A percentile compares a stretch with the other conserved stretches of the same genome.
phyloP scores from a whole-genome alignment of 2,113 vertebrate species.

The Orientallactaga bullata region DNA sequence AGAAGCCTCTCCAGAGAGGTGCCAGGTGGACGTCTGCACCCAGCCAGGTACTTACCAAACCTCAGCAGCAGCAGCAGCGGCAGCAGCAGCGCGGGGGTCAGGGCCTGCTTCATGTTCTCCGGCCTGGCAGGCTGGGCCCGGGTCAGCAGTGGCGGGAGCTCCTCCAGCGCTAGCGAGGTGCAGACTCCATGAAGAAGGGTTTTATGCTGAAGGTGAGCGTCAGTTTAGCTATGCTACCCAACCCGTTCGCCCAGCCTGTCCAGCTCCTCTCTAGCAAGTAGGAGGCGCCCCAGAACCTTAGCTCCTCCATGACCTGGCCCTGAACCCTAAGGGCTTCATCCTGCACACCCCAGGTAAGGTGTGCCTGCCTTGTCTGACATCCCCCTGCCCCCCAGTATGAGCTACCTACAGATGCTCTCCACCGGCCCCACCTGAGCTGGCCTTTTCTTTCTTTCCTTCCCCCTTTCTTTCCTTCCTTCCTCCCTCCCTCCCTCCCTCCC shows the following conservation, averaged over 20 bases:
- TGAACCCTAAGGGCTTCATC: conserved; percentile 58
- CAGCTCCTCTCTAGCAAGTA: conserved; percentile 48
- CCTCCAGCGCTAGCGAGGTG: neutral
- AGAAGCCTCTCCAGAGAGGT: neutral
- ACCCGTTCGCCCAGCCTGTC: conserved; percentile 74
- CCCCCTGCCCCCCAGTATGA: neutral
- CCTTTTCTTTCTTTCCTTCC: no score
- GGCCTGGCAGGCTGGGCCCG: neutral
- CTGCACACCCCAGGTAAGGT: no score
- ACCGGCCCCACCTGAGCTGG: neutral
- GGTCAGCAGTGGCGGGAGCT: neutral
- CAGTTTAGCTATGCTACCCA: conserved; percentile 62
- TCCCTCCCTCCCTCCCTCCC: no score
- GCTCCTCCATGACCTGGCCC: conserved; percentile 63
- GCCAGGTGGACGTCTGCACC: no score
- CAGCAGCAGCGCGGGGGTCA: neutral
- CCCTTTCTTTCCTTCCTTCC: no score
- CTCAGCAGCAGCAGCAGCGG: conserved; percentile 50
- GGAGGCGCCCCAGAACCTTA: conserved; percentile 42
- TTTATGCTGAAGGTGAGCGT: conserved; percentile 78
- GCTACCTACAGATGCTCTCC: neutral
- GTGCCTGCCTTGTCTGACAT: neutral
- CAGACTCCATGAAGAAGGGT: conserved; percentile 73
- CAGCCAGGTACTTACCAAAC: conserved; percentile 65
- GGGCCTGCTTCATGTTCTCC: conserved; percentile 53